Evolutionary conservation across 2,113 vertebrate species (phyloP).

Genomic region (Alosa alosa): DNA sequence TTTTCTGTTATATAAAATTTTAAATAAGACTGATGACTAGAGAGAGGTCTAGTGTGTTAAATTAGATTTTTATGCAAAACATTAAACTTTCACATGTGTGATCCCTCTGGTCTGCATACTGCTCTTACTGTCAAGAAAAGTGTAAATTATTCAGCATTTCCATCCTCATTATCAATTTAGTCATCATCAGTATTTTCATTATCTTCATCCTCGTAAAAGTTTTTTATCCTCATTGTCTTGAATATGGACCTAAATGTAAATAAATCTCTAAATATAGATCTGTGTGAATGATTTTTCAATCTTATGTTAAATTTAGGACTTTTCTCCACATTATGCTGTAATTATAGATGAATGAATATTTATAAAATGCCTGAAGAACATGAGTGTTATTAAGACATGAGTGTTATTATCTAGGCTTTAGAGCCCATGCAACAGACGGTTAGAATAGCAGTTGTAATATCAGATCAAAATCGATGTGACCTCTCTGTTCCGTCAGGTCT

Average conservation of each 20-base stretch:
- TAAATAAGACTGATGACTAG: background rate
- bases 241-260: background rate
- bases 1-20: background rate
- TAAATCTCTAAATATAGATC: background rate
- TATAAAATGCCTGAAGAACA: background rate
- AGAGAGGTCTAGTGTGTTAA: background rate
- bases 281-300: background rate
- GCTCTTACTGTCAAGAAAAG: background rate
- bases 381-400: background rate
- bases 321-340: background rate
- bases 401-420: background rate
- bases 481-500: background rate
- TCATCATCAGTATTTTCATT: background rate
- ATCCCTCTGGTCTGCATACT: background rate
- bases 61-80: constrained; percentile 10
- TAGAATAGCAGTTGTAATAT: background rate
- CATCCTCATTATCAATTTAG: background rate
- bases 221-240: background rate
- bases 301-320: background rate
- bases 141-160: background rate
- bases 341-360: background rate
- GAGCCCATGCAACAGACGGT: background rate
- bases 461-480: background rate
- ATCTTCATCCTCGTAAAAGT: background rate
- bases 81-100: background rate